phyloP scores from a whole-genome alignment of 2,797 vertebrate species.

The Eutrigla gurnardus region DNA sequence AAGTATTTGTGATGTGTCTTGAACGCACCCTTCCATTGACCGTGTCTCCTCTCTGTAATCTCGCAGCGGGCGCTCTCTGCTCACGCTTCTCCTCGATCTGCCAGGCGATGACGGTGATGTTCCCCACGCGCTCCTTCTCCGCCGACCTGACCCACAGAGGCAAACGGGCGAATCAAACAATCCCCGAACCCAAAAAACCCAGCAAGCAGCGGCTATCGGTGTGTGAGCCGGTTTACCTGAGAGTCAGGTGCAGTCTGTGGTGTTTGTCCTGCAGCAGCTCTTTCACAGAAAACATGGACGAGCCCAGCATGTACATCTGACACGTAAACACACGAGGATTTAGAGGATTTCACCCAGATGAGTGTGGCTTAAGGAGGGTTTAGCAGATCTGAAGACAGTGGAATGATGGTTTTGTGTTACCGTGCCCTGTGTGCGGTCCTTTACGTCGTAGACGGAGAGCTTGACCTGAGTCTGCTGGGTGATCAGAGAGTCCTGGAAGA shows the following conservation, averaged over 20 bases:
- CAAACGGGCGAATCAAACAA: conserved; percentile 2
- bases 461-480: conserved; percentile 99
- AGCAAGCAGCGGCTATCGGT: too few species aligned
- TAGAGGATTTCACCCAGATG: conserved; percentile 7
- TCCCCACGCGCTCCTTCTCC: conserved; percentile 94
- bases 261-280: conserved; percentile 95
- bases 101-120: conserved; percentile 97
- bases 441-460: conserved; percentile 97
- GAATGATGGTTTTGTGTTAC: conserved; percentile 76
- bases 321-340: conserved; percentile 22
- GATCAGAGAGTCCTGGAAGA: conserved; percentile 98
- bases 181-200: neutral
- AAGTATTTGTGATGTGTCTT: neutral
- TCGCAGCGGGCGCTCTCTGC: conserved; percentile 88
- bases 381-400: neutral
- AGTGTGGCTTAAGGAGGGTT: neutral
- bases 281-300: conserved; percentile 93
- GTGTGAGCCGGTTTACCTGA: conserved; percentile 85
- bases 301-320: conserved; percentile 98
- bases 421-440: conserved; percentile 98
- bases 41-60: conserved; percentile 89
- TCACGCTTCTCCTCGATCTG: conserved; percentile 96
- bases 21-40: conserved; percentile 92
- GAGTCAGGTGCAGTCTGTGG: conserved; percentile 92
- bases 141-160: conserved; percentile 87